Evolutionary conservation across 2,888 invertebrate genomes (phyloP), one percentile per base, ranked within the genome.

Genomic region (Teleogryllus oceanicus): DNA sequence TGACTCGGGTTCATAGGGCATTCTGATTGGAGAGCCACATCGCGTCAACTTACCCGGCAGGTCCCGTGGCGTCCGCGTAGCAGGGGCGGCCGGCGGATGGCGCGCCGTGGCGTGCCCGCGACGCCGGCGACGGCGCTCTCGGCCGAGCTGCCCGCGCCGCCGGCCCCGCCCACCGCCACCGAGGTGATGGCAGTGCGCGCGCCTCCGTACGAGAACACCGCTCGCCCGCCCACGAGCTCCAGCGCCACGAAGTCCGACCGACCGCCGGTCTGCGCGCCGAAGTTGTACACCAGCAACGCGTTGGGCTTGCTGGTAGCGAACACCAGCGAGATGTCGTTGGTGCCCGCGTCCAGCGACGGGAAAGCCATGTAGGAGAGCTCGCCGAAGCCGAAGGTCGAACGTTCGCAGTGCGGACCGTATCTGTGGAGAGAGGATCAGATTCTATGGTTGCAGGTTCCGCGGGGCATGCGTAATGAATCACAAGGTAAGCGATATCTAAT

Each of bases 241-340:
- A 98, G 90, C 0, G 97, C 96, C 74, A 98, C 92, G 85, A 98
- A 98, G 87, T 97, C 96, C 0, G 96, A 96, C 83, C 96, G 90
- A 13, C 96, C 96, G 8, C 95, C 95, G 50, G 92, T 94, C 86
- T 96, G 96, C 2, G 93, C 89, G 0, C 97, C 97, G 85, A 94
- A 97, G 85, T 97, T 97, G 87, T 97, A 98, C 0, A 97, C 89
- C n/a, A 98, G 88, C 13, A 98, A 88, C 0, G 96, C 93, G 86
- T 97, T 92, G 0, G 92, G 91, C 86, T 96, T 96, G 2, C 94
- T 94, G 0, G 97, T 98, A 1, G 97, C 94, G 87, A 97, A 96
- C 80, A 95, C 93, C 80, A 98, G 92, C 0, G 95, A 94, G 83
- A 98, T 95, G 85, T 96, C 96, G 86, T 97, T 97, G 3, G 96